phyloP scores from a whole-genome alignment of 2,797 vertebrate species.

The Echeneis naucrates region DNA sequence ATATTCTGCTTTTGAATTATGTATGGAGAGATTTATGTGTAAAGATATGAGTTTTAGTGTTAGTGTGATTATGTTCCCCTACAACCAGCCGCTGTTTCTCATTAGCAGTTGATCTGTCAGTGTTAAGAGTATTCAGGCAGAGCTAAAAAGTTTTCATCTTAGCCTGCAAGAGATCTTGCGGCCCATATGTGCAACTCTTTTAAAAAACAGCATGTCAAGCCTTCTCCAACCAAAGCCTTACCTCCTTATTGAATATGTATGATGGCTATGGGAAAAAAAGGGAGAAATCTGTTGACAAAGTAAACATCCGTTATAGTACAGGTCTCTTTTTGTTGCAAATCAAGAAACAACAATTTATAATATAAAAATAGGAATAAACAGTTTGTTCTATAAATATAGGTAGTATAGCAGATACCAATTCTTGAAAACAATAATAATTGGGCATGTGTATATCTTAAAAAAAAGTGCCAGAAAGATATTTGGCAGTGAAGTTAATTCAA shows the following conservation, averaged over 20 bases:
- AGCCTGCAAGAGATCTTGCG: neutral
- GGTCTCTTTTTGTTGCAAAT: too few species aligned
- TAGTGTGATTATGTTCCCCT: slow-evolving; percentile 32
- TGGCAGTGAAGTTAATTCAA: slow-evolving; percentile 28
- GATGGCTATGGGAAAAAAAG: neutral
- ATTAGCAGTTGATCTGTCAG: slow-evolving; percentile 10
- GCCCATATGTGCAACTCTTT: neutral
- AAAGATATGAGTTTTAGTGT: slow-evolving; percentile 56
- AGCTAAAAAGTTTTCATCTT: neutral
- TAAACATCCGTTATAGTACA: too few species aligned
- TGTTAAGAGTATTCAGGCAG: slow-evolving; percentile 31
- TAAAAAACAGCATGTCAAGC: slow-evolving; percentile 1
- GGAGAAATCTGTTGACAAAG: too few species aligned
- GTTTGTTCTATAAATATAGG: too few species aligned
- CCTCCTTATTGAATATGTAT: neutral
- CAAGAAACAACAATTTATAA: slow-evolving; percentile 13
- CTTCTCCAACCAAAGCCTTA: neutral
- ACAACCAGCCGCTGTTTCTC: slow-evolving; percentile 14
- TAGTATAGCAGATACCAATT: slow-evolving; percentile 34
- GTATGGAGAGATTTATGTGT: slow-evolving; percentile 56
- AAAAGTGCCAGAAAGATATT: slow-evolving; percentile 44
- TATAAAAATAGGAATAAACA: too few species aligned
- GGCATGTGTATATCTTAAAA: slow-evolving; percentile 3
- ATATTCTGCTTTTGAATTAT: slow-evolving; percentile 70
- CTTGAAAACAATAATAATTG: slow-evolving; percentile 31